These are phyloP conservation scores for Cyclina sinensis DNA, from an alignment of 1,140 invertebrate species.

Conservation along the genomic window DNA sequence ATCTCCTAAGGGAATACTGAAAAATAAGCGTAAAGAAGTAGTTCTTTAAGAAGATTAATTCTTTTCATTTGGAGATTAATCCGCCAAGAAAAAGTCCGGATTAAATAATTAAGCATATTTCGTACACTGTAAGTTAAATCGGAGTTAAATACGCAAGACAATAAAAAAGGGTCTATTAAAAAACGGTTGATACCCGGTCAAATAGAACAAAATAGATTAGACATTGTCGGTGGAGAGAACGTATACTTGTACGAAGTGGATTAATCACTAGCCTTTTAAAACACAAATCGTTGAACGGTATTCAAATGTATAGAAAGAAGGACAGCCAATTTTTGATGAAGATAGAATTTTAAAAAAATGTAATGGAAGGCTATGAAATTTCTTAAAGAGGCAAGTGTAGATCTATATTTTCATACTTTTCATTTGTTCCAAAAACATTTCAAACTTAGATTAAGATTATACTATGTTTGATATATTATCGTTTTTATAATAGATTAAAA, in stretches of 20 bases:
- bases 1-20: too few species aligned
- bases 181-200: background rate
- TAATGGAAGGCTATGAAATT: background rate
- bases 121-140: background rate
- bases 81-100: background rate
- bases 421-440: too few species aligned
- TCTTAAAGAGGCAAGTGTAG: constrained; percentile 8
- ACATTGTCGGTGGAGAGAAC: background rate
- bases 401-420: background rate
- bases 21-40: too few species aligned
- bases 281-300: background rate
- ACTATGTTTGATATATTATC: background rate
- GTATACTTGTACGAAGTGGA: background rate
- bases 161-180: background rate
- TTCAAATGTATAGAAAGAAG: background rate
- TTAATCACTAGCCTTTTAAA: constrained; percentile 12
- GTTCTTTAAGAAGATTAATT: background rate
- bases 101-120: background rate
- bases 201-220: constrained; percentile 18
- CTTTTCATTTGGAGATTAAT: background rate
- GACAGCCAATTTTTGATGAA: background rate
- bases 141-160: background rate
- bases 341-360: background rate
- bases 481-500: background rate
- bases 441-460: too few species aligned